Percentiles rank a stretch among this genome's conserved stretches.
Conservation (phyloP, 2,797 vertebrate species). For the Coregonus sp. region DNA sequence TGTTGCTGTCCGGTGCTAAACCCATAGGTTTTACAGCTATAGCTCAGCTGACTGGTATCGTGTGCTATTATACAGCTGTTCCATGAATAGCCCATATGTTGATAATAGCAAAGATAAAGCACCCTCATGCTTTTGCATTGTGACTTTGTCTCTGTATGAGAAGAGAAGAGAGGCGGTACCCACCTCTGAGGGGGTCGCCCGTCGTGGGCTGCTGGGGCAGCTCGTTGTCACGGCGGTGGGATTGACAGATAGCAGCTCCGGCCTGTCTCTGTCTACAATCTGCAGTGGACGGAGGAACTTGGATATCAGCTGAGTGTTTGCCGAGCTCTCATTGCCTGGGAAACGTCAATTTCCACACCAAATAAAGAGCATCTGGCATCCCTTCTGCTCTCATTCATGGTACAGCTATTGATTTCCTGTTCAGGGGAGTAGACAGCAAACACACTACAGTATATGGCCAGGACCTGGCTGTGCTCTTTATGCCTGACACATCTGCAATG, state of each 20-base stretch:
- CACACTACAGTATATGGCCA: background rate
- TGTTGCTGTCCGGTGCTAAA: background rate
- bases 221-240: slow-evolving; percentile 75
- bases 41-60: background rate
- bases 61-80: background rate
- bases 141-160: too few relatives aligned
- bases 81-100: background rate
- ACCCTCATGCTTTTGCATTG: background rate
- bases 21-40: background rate
- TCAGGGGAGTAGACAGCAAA: slow-evolving; percentile 38
- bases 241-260: slow-evolving; percentile 74
- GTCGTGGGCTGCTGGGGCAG: slow-evolving; percentile 76
- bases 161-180: slow-evolving; percentile 39
- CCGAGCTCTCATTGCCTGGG: slow-evolving; percentile 83
- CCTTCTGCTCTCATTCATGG: slow-evolving; percentile 56
- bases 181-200: slow-evolving; percentile 85
- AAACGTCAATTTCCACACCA: slow-evolving; percentile 73
- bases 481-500: slow-evolving; percentile 19
- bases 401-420: slow-evolving; percentile 62
- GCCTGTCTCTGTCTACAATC: slow-evolving; percentile 73
- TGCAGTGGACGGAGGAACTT: slow-evolving; percentile 76
- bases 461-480: background rate
- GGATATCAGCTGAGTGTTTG: slow-evolving; percentile 77
- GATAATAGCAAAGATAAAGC: background rate
- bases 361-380: slow-evolving; percentile 68